Evolutionary conservation across 2,113 vertebrate species (phyloP).

Genomic region (Rhagologus leucostigma): DNA sequence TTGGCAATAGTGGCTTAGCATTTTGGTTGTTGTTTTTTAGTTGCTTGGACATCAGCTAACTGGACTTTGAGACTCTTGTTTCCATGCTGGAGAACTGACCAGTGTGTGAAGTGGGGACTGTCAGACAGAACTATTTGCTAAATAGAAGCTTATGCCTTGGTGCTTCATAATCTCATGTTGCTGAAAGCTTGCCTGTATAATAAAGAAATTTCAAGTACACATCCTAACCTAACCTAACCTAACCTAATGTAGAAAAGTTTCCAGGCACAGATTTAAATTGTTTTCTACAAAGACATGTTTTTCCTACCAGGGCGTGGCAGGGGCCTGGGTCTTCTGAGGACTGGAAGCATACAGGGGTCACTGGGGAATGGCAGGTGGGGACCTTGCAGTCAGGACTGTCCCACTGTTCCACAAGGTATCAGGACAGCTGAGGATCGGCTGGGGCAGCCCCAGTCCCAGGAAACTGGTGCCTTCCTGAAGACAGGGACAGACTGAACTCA

Average conservation of each 20-base stretch:
- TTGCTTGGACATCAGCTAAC: background rate
- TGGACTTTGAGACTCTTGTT: background rate
- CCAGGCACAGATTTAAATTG: background rate
- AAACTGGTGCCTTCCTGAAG: background rate
- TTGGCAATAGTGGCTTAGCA: background rate
- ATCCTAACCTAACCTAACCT: background rate
- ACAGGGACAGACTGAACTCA: background rate
- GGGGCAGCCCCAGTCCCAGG: background rate
- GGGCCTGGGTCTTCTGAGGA: background rate
- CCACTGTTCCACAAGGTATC: background rate
- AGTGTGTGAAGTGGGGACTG: background rate
- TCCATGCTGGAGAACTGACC: background rate
- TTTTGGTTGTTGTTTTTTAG: background rate
- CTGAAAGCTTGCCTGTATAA: background rate
- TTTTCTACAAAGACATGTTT: background rate
- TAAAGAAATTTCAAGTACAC: background rate
- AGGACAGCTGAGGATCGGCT: background rate
- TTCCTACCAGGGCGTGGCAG: background rate
- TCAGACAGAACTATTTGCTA: background rate
- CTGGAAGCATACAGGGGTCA: accelerated
- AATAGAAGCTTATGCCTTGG: background rate
- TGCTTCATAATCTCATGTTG: background rate
- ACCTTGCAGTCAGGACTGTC: too few species aligned
- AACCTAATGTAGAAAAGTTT: background rate
- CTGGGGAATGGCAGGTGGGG: too few species aligned